Base-by-base conservation (phyloP, 2,888 invertebrate species). In the Tortricodes alternella region DNA sequence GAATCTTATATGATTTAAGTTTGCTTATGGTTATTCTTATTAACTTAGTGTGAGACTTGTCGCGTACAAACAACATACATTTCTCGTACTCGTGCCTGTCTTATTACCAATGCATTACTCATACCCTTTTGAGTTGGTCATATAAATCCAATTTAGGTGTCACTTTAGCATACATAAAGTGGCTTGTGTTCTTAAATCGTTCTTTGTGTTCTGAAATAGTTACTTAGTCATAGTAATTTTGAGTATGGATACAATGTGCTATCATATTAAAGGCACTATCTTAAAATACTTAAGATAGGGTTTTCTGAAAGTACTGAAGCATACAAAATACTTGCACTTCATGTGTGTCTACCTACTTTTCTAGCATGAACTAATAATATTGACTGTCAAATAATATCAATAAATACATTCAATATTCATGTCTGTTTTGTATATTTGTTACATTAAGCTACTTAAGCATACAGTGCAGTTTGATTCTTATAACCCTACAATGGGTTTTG, bases 91-190 rank as follows among this genome's bases (percentile, higher is more conserved):
- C 16, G 59, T 61, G 46, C 32, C 15, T 43, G 35, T 49, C n/a
- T 18, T 44, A 18, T 29, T 16, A n/a, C 6, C 62, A 61, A 58
- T 64, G 41, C 66, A 72, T 71, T 71, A 66, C 68, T 71, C 66
- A 71, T 67, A 66, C 70, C 71, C 73, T 67, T 51, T 68, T 52
- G 56, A 58, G 39, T 50, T 49, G 18, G 43, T 32, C 23, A 37
- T 23, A 49, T 9, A 18, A 29, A 38, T 29, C 18, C 56, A 50
- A 38, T 56, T 50, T 37, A 37, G 35, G 29, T 44, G 43, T 49
- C 55, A 37, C 49, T 43, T 39, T 41, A 35, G 29, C 18, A 43
- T 50, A 18, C 37, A 56, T 50, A 11, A 29, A 8, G 27, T 18
- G 15, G 24, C 6, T 27, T 43, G 23, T 43, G 9, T 2, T 23